Base-by-base conservation (phyloP, 2,113 vertebrate genomes). In the Ptilonorhynchus violaceus region DNA sequence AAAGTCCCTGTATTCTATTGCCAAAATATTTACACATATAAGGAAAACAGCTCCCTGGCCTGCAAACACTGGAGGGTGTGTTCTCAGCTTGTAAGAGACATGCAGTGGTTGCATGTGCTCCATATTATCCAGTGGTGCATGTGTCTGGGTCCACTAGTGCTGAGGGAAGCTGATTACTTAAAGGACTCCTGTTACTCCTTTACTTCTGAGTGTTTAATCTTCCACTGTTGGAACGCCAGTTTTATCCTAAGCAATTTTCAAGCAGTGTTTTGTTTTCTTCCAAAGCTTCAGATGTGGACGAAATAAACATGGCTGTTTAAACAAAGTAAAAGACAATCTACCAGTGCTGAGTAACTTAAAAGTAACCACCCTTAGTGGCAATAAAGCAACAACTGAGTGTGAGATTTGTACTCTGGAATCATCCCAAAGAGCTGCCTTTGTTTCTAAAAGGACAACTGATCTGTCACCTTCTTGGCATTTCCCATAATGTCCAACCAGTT, bases 71-170 rank as follows among this genome's bases (percentile, higher is more conserved):
- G 17, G 25, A 37, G 18, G 23, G 5, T n/a, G 24, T 25, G 25
- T 37, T 66, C 60, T 58, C 42, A 62, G 79, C 20, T 62, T 13
- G 52, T 50, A 17, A n/a, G 37, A 76, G 33, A 60, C 35, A 33
- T 3, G 49, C 31, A 56, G 33, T 2, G 13, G 9, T 31, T 83
- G 52, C 64, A 39, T 0, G 23, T 13, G 24, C 67, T 83, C 39
- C 18, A 1, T 9, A 7, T 33, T 15, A 66, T 20, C 35, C n/a
- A 66, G 44, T 0, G 0, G 23, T 37, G 6, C 37, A 75, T 33
- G 9, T 22, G 50, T n/a, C 37, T 25, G 46, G 11, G 24, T 24
- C 27, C 46, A 6, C n/a, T 28, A 4, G 15, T 25, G 24, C 46
- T 66, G 68, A n/a, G 47, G 11, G 70, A 12, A 67, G 39, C 7